These are phyloP conservation scores for Lagria hirta DNA, from an alignment of 2,888 invertebrate species.

Conservation along the genomic window DNA sequence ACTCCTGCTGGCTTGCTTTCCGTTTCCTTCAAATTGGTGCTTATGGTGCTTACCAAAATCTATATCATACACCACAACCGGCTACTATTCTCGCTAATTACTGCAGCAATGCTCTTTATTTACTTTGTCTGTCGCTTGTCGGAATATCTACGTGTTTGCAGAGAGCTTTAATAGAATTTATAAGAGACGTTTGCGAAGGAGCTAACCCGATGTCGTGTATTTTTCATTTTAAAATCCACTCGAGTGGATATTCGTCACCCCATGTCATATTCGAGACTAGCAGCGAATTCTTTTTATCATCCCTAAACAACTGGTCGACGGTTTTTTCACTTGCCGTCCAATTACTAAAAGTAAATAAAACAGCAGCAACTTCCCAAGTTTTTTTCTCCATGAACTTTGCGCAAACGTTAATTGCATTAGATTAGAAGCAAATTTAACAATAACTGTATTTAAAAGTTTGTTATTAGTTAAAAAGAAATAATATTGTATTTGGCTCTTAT, in stretches of 20 bases:
- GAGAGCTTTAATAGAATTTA: slow-evolving; percentile 29
- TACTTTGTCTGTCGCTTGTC: slow-evolving; percentile 28
- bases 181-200: slow-evolving; percentile 26
- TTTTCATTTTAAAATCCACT: slow-evolving; percentile 30
- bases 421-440: no score
- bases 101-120: slow-evolving; percentile 29
- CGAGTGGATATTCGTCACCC: slow-evolving; percentile 33
- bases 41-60: slow-evolving; percentile 27
- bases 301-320: slow-evolving; percentile 13
- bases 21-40: slow-evolving; percentile 24
- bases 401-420: no score
- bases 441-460: no score
- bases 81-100: slow-evolving; percentile 28
- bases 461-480: no score
- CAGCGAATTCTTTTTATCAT: slow-evolving; percentile 23
- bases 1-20: slow-evolving; percentile 28
- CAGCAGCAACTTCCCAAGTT: no score
- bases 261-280: slow-evolving; percentile 21
- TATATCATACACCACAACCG: slow-evolving; percentile 22
- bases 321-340: slow-evolving; percentile 8
- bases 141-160: slow-evolving; percentile 27
- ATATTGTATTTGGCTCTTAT: no score
- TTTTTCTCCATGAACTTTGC: no score
- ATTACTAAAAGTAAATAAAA: slow-evolving; percentile 10
- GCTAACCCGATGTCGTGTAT: slow-evolving; percentile 28